Evolutionary conservation across 2,888 invertebrate species (phyloP).

Genomic region (Drosophila meridiana): DNA sequence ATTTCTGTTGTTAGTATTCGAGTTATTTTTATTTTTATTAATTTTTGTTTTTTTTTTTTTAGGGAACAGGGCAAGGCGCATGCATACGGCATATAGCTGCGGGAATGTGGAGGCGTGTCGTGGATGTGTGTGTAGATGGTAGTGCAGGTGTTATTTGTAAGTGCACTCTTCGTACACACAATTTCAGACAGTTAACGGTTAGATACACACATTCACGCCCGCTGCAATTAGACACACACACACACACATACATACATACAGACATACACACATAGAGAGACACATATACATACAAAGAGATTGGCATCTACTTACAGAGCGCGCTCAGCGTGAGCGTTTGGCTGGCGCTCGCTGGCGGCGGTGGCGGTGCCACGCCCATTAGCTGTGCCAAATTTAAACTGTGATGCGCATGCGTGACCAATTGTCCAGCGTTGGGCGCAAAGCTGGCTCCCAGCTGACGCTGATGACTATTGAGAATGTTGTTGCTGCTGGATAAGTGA

Average conservation of each 20-base stretch:
- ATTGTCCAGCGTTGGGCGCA: conserved; percentile 38
- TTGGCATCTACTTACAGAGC: conserved; percentile 83
- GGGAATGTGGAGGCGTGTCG: not conserved
- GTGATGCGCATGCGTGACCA: conserved; percentile 60
- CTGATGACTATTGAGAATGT: conserved; percentile 44
- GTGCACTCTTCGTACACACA: conserved; percentile 9
- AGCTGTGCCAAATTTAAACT: conserved; percentile 70
- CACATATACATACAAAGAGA: conserved; percentile 10
- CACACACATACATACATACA: conserved; percentile 15
- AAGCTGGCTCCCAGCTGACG: conserved; percentile 46
- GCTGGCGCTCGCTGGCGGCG: conserved; percentile 67
- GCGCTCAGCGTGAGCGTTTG: conserved; percentile 84
- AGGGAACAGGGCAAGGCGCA: conserved; percentile 41
- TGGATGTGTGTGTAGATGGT: conserved; percentile 10
- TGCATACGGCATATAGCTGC: conserved; percentile 42
- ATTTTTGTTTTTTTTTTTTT: not conserved
- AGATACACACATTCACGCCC: conserved; percentile 33
- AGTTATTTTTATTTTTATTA: not conserved
- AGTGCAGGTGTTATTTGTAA: conserved; percentile 18
- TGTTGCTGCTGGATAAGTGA: conserved; percentile 33
- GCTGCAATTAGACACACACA: conserved; percentile 16
- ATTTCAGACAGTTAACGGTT: conserved; percentile 33
- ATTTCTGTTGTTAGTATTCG: conserved; percentile 18
- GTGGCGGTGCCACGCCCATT: conserved; percentile 72
- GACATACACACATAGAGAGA: not conserved